These are phyloP conservation scores for Aphelenchoides besseyi DNA, from an alignment of 1,140 invertebrate genomes.

Conservation along the genomic window DNA sequence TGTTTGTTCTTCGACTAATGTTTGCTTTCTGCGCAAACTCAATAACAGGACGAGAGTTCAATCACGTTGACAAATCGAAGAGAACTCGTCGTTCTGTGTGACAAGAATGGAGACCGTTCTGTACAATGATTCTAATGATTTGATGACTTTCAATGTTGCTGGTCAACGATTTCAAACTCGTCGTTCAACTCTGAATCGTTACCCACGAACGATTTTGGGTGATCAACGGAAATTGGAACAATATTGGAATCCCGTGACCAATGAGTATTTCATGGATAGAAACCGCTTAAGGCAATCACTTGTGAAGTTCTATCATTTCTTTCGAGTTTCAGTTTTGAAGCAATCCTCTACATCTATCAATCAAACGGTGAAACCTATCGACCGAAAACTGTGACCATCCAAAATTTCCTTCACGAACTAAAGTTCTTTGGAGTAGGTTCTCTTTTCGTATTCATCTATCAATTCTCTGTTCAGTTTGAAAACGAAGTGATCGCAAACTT, in stretches of 20 bases:
- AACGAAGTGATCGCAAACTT: background rate
- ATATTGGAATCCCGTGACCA: background rate
- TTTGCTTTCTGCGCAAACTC: too few species aligned
- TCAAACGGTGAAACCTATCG: background rate
- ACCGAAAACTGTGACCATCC: background rate
- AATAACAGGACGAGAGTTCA: too few species aligned
- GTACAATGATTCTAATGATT: background rate
- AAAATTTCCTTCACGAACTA: background rate
- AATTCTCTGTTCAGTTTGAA: background rate
- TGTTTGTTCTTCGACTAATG: too few species aligned
- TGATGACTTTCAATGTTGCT: background rate
- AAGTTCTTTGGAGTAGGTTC: background rate
- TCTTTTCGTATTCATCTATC: background rate
- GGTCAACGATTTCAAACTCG: background rate
- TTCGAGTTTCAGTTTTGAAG: background rate
- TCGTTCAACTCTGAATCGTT: background rate
- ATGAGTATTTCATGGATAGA: constrained; percentile 7
- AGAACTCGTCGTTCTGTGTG: too few species aligned
- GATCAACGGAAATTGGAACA: background rate
- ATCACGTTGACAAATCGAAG: too few species aligned
- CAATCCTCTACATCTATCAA: constrained; percentile 15
- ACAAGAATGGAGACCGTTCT: too few species aligned
- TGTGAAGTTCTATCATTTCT: background rate
- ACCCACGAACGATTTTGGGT: background rate
- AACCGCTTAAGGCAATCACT: background rate